phyloP scores from a whole-genome alignment of 2,888 invertebrate species.

The Lingula anatina region DNA sequence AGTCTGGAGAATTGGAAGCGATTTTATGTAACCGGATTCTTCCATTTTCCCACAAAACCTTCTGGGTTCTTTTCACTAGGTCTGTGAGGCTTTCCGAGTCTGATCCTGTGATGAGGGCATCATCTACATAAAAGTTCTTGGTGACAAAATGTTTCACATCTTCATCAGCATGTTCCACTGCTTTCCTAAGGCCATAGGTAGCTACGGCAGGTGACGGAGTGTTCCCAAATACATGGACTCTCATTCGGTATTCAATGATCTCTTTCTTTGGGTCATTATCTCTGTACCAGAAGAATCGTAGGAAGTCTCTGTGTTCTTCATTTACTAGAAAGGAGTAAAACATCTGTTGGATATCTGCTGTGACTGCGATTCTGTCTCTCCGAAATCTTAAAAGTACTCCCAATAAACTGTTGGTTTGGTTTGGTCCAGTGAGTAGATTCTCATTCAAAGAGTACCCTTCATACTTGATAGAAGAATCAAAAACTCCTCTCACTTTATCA shows the following conservation, averaged over 20 bases:
- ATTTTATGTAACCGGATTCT: conserved; percentile 18
- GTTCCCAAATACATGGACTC: conserved; percentile 20
- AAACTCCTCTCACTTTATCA: conserved; percentile 10
- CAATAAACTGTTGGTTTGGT: conserved; percentile 13
- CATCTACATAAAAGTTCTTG: conserved; percentile 18
- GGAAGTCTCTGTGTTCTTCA: conserved; percentile 12
- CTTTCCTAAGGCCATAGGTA: conserved; percentile 11
- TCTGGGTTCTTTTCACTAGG: conserved; percentile 12
- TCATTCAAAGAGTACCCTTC: conserved; percentile 11
- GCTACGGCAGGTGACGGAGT: conserved; percentile 17
- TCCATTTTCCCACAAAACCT: conserved; percentile 7
- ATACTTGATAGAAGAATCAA: conserved; percentile 12
- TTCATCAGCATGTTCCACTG: conserved; percentile 5
- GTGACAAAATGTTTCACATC: conserved; percentile 14
- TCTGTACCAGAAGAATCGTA: conserved; percentile 16
- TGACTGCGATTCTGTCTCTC: conserved; percentile 8
- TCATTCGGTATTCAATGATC: conserved; percentile 15
- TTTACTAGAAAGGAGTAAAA: conserved; percentile 12
- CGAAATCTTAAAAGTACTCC: conserved; percentile 14
- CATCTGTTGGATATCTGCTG: conserved; percentile 16
- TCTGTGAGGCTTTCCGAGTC: conserved; percentile 11
- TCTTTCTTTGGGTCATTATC: conserved; percentile 11
- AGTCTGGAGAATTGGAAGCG: conserved; percentile 14
- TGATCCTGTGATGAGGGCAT: conserved; percentile 12
- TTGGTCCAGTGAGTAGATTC: conserved; percentile 10